Evolutionary conservation across 2,888 invertebrate genomes (phyloP).

Genomic region (Phasia obesa): DNA sequence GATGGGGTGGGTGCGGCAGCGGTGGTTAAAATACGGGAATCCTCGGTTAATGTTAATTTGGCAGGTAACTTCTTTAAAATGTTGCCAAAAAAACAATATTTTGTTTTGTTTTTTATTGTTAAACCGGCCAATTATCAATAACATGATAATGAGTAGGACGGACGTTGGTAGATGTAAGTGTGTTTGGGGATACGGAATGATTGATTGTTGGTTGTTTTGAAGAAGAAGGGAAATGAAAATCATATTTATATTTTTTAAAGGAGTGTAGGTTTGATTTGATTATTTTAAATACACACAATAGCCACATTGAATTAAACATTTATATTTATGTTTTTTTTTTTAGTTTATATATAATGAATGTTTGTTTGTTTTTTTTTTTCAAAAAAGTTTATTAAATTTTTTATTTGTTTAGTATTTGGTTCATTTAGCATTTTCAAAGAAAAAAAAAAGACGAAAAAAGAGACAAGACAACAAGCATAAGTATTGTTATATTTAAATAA

Average conservation of each 20-base stretch:
- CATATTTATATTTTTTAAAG: background rate
- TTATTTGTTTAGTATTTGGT: conserved; percentile 16
- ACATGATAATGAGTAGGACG: conserved; percentile 5
- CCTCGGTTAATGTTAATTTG: conserved; percentile 83
- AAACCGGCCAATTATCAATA: conserved; percentile 22
- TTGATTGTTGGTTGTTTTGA: background rate
- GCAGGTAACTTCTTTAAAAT: conserved; percentile 82
- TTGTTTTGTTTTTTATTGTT: too few species aligned
- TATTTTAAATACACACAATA: conserved; percentile 33
- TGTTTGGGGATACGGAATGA: conserved; percentile 8
- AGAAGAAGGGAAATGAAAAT: conserved; percentile 30
- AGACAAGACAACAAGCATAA: conserved; percentile 81
- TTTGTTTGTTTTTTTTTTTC: too few species aligned
- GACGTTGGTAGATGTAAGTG: background rate
- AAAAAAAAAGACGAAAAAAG: conserved; percentile 76
- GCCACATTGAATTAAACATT: conserved; percentile 49
- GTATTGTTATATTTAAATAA: conserved; percentile 59
- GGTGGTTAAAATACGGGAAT: conserved; percentile 81
- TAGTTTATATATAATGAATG: background rate
- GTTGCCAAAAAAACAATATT: conserved; percentile 61
- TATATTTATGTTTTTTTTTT: conserved; percentile 27
- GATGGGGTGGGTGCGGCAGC: conserved; percentile 82
- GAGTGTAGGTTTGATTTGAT: conserved; percentile 3
- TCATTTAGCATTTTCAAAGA: conserved; percentile 48
- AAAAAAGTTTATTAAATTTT: conserved; percentile 34